These are phyloP conservation scores for Myripristis jacobus DNA, from an alignment of 2,797 vertebrate species.

Conservation along the genomic window DNA sequence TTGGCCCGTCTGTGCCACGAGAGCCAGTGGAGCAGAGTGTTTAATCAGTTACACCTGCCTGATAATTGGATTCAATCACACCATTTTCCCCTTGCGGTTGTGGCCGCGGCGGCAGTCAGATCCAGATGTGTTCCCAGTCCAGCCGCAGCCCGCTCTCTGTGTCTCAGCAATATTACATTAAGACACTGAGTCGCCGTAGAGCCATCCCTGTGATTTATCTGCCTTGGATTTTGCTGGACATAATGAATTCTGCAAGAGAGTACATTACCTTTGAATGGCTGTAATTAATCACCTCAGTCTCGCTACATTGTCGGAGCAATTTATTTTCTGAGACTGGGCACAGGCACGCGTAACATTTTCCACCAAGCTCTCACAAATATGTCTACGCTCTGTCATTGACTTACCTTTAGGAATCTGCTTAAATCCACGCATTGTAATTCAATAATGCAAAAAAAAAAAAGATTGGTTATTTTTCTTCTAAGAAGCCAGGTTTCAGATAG, in stretches of 20 bases:
- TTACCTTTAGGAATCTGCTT: slow-evolving; percentile 21
- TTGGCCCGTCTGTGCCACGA: slow-evolving; percentile 33
- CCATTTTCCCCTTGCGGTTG: slow-evolving; percentile 41
- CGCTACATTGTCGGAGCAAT: slow-evolving; percentile 47
- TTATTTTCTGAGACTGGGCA: slow-evolving; percentile 52
- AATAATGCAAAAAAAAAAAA: slow-evolving; percentile 11
- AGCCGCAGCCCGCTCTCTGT: slow-evolving; percentile 13
- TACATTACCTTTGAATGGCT: slow-evolving; percentile 66
- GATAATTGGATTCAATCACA: slow-evolving; percentile 65
- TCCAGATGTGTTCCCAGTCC: slow-evolving; percentile 63
- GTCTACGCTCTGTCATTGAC: slow-evolving; percentile 15
- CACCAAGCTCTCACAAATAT: slow-evolving; percentile 11
- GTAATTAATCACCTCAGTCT: slow-evolving; percentile 62
- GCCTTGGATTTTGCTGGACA: slow-evolving; percentile 61
- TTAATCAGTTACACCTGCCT: slow-evolving; percentile 69
- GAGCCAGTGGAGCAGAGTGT: slow-evolving; percentile 52
- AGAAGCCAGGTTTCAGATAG: neutral
- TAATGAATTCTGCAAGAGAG: slow-evolving; percentile 74
- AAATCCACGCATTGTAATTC: slow-evolving; percentile 19
- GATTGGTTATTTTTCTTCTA: neutral
- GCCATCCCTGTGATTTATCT: slow-evolving; percentile 67
- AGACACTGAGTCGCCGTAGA: slow-evolving; percentile 45
- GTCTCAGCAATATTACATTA: slow-evolving; percentile 52
- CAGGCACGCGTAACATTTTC: slow-evolving; percentile 45
- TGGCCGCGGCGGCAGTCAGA: slow-evolving; percentile 7